Percentiles rank a stretch among this genome's conserved stretches.
Evolutionary conservation across 2,888 invertebrate genomes (phyloP).

Genomic region (Hecatera dysodea): DNA sequence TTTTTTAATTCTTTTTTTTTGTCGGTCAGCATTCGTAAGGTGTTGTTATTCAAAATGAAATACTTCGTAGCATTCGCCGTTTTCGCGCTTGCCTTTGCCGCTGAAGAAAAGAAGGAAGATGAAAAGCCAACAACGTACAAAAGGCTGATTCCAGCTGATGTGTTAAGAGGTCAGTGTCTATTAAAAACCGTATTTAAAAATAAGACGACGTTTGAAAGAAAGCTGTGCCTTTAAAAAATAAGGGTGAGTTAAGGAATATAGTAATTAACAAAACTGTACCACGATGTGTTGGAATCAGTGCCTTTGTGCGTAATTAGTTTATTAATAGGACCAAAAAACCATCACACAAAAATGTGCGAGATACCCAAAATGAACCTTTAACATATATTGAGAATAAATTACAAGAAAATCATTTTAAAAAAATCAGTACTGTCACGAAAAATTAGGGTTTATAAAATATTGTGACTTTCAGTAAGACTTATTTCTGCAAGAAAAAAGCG

Average conservation of each 20-base stretch:
- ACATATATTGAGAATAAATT: background rate
- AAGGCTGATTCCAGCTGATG: constrained; percentile 96
- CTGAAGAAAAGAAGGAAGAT: constrained; percentile 90
- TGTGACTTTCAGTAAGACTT: too few species aligned
- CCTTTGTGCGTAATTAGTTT: background rate
- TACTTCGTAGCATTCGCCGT: constrained; percentile 88
- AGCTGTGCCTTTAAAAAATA: background rate
- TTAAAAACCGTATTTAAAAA: constrained; percentile 21
- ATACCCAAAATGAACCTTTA: background rate
- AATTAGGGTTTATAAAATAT: fast-evolving
- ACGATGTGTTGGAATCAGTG: constrained; percentile 13
- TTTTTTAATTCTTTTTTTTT: constrained; percentile 69
- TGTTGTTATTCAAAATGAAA: constrained; percentile 88
- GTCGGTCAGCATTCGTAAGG: constrained; percentile 73
- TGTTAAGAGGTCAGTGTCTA: constrained; percentile 94
- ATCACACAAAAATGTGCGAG: too few species aligned
- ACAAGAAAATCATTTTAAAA: background rate
- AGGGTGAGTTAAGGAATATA: background rate
- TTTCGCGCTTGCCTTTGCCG: constrained; percentile 90
- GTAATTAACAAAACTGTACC: background rate
- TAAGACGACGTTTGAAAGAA: background rate
- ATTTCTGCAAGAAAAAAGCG: too few species aligned
- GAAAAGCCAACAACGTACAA: constrained; percentile 94
- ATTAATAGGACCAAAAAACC: background rate
- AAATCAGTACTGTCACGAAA: background rate